phyloP scores from a whole-genome alignment of 2,888 invertebrate genomes.

The Ormyrus labotus region DNA sequence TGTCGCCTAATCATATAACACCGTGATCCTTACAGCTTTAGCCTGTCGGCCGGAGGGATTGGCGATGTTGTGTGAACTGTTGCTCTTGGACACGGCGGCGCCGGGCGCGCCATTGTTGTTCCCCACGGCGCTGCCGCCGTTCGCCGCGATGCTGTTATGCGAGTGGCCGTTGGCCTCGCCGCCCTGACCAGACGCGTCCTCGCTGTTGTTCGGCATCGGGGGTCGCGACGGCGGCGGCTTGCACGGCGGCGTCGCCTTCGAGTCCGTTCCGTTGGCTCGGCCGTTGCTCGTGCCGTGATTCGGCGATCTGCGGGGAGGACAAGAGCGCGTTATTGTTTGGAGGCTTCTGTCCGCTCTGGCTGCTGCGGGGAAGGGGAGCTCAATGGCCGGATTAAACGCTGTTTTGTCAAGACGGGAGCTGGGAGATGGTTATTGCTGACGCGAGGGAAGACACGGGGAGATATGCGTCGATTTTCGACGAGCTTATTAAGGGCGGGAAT shows the following conservation, averaged over 20 bases:
- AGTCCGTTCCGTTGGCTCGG: slow-evolving; percentile 60
- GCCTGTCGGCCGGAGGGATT: slow-evolving; percentile 71
- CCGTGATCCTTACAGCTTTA: slow-evolving; percentile 67
- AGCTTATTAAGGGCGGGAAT: no score
- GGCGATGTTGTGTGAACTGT: slow-evolving; percentile 70
- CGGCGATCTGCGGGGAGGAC: slow-evolving; percentile 60
- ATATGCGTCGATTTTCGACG: no score
- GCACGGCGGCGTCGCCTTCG: slow-evolving; percentile 70
- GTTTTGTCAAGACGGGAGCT: no score
- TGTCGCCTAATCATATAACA: not conserved
- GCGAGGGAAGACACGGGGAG: no score
- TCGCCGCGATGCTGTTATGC: slow-evolving; percentile 61
- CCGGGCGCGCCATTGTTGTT: slow-evolving; percentile 63
- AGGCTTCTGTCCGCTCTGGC: no score
- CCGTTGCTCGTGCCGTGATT: slow-evolving; percentile 56
- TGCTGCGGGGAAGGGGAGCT: no score
- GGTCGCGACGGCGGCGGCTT: slow-evolving; percentile 73
- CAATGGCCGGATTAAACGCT: no score
- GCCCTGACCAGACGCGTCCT: slow-evolving; percentile 54
- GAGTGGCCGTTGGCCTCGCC: slow-evolving; percentile 55
- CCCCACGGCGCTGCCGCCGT: slow-evolving; percentile 58
- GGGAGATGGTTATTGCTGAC: no score
- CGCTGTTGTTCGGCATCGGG: slow-evolving; percentile 70
- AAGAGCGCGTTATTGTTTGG: no score
- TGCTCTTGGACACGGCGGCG: slow-evolving; percentile 70